Evolutionary conservation across 2,888 invertebrate genomes (phyloP).

Genomic region (Spodoptera picta): DNA sequence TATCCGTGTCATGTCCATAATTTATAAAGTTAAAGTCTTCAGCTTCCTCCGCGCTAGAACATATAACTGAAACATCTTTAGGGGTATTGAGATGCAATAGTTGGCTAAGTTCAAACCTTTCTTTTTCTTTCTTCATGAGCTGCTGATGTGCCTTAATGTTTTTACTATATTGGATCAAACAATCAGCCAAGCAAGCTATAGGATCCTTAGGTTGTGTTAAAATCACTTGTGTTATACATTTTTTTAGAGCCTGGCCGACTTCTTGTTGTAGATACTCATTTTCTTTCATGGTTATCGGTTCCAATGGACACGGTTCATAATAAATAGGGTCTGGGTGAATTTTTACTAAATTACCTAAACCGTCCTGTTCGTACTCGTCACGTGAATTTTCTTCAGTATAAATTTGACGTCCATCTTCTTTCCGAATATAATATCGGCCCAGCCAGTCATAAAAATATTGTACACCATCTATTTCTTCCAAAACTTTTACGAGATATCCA

Average conservation of each 20-base stretch:
- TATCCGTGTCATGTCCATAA: conserved; percentile 13
- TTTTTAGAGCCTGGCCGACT: conserved; percentile 63
- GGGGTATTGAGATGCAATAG: conserved; percentile 3
- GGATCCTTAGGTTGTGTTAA: conserved; percentile 67
- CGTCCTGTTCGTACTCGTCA: conserved; percentile 57
- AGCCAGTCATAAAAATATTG: conserved; percentile 60
- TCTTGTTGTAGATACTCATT: conserved; percentile 59
- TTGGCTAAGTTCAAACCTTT: conserved; percentile 47
- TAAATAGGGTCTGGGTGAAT: conserved; percentile 15
- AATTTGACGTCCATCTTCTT: conserved; percentile 49
- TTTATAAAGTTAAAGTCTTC: conserved; percentile 23
- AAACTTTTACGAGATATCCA: conserved; percentile 56
- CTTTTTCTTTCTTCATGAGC: conserved; percentile 33
- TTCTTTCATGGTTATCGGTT: conserved; percentile 55
- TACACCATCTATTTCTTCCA: conserved; percentile 52
- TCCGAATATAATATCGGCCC: conserved; percentile 58
- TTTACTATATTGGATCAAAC: conserved; percentile 57
- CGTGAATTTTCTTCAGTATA: conserved; percentile 54
- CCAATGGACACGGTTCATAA: conserved; percentile 35
- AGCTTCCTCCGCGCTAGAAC: conserved; percentile 22
- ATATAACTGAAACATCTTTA: conserved; percentile 17
- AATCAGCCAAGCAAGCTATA: conserved; percentile 60
- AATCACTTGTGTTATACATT: conserved; percentile 64
- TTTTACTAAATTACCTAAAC: conserved; percentile 59
- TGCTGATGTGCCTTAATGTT: conserved; percentile 38